Conservation (phyloP, 2,888 invertebrate genomes). For the Diogma glabrata region DNA sequence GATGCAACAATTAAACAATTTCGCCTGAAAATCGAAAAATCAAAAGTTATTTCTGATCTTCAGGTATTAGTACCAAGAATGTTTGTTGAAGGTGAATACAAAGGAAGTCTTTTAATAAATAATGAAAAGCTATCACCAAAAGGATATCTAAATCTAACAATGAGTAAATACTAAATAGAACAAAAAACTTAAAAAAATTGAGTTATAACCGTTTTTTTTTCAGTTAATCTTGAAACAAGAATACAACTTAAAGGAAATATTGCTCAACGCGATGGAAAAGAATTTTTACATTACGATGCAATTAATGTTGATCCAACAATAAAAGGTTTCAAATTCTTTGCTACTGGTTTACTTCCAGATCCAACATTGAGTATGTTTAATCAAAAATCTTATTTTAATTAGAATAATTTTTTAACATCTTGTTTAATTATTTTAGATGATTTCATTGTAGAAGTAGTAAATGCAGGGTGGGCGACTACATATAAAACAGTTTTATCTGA, state of each 20-base stretch:
- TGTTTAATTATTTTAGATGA: not conserved
- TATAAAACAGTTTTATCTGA: not conserved
- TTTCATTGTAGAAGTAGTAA: not conserved
- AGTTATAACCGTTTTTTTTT: conserved; percentile 19
- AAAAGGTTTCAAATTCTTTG: conserved; percentile 45
- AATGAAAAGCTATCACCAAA: conserved; percentile 46
- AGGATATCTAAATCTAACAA: conserved; percentile 44
- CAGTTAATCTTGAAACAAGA: conserved; percentile 45
- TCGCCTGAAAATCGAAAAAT: conserved; percentile 43
- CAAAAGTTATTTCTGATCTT: conserved; percentile 45
- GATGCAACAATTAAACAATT: conserved; percentile 43
- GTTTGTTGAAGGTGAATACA: conserved; percentile 45
- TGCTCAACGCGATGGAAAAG: conserved; percentile 41
- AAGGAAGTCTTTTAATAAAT: conserved; percentile 49
- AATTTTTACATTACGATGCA: conserved; percentile 44
- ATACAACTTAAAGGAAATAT: conserved; percentile 47
- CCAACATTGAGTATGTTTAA: conserved; percentile 52
- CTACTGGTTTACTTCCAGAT: conserved; percentile 48
- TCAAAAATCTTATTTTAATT: too few relatives aligned
- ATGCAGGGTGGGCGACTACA: not conserved
- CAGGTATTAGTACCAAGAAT: conserved; percentile 45
- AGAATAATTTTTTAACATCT: not conserved
- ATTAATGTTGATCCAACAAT: conserved; percentile 52
- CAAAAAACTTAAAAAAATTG: too few relatives aligned
- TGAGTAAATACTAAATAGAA: conserved; percentile 40